Evolutionary conservation across 2,113 vertebrate species (phyloP), one percentile per base, ranked within the genome.

Genomic region (Chitala chitala): DNA sequence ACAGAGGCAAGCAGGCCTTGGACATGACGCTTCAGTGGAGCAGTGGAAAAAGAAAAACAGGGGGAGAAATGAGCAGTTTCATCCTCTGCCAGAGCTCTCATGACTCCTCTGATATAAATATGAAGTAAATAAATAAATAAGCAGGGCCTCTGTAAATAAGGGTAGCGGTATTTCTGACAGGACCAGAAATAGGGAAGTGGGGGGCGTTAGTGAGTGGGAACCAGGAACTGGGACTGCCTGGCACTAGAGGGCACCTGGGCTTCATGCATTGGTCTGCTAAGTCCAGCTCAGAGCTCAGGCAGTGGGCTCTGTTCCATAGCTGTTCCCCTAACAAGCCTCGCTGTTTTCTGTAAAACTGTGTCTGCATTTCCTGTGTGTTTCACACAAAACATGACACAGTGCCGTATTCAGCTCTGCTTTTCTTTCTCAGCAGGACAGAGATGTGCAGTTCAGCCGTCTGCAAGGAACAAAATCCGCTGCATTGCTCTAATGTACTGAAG

Each of bases 191-290:
- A 36, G 29, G 74, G n/a, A 69, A 55, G 42, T 15, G 63, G 36
- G 10, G 42, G 54, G 53, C 55, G 33, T 53, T 22, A 56, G 51
- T 17, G 13, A 24, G n/a, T n/a, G n/a, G n/a, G n/a, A n/a, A n/a
- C n/a, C n/a, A n/a, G n/a, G n/a, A n/a, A n/a, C 31, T 77, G 55
- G 66, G 51, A 79, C 68, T 55, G 65, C 22, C 71, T 17, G 74
- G 70, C 89, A 90, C 86, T 88, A 90, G 89, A 90, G 89, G 89
- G 88, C 89, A 90, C 85, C 89, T 81, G n/a, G n/a, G n/a, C n/a
- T n/a, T n/a, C n/a, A n/a, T n/a, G n/a, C n/a, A n/a, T n/a, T n/a
- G n/a, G n/a, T n/a, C n/a, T n/a, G n/a, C n/a, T n/a, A n/a, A n/a
- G n/a, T n/a, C n/a, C n/a, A n/a, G n/a, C n/a, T n/a, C n/a, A n/a